Base-by-base conservation (phyloP, 2,888 invertebrate species). In the Scaptomyza caliginosa region DNA sequence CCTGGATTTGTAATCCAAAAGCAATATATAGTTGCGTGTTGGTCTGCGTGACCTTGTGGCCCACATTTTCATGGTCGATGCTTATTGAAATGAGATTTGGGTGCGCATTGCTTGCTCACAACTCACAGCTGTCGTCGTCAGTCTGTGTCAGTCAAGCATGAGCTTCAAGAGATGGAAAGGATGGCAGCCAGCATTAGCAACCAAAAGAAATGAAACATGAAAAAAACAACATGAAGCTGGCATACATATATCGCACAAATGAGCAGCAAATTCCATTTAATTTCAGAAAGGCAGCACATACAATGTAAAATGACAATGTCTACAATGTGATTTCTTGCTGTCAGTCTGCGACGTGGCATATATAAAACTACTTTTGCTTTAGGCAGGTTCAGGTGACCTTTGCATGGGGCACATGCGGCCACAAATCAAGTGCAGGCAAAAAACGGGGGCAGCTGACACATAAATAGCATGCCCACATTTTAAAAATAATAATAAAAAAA, bases 81-180 rank as follows among this genome's bases (percentile, higher is more conserved):
- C 80, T 86, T 82, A 80, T 80, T 86, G 83, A 86, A 69, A 86
- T 75, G 67, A 34, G 34, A 68, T 68, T 71, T 65, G 49, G 56
- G 11, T 67, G 34, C 30, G 43, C 48, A 52, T 13, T 40, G 46
- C 39, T 40, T 28, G 4, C 36, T 34, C 13, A 17, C n/a, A 10
- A 49, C 52, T 57, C 46, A 58, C 46, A 24, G 42, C 45, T 58
- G 49, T 45, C 28, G 52, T 49, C 34, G 39, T 58, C 39, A 49
- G 34, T 43, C 13, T 16, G 34, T 8, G 52, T 55, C 51, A 51
- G 10, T 38, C 26, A 6, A 40, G 45, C 43, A 17, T 19, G 46
- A 77, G 28, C 19, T 13, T 10, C 46, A 24, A n/a, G n/a, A n/a
- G 55, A 51, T 38, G 42, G 13, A 8, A 28, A 46, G 13, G n/a